A percentile compares a stretch with the other conserved stretches of the same genome.
phyloP scores from a whole-genome alignment of 2,797 vertebrate genomes.

The Hyperoplus lanceolatus region DNA sequence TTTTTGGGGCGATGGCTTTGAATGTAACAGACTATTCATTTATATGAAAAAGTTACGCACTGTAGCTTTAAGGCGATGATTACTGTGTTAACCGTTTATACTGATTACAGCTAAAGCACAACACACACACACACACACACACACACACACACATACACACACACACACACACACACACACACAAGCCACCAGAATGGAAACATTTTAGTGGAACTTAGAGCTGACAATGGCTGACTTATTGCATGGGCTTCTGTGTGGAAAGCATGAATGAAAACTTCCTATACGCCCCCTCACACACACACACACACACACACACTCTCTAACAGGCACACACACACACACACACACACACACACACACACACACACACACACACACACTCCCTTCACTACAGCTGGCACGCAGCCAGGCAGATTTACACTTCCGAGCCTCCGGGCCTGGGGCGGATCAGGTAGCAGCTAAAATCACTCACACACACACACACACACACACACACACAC shows the following conservation, averaged over 20 bases:
- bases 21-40: too few relatives aligned
- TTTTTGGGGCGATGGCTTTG: too few relatives aligned
- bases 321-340: too few relatives aligned
- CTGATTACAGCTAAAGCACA: not conserved
- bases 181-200: not conserved
- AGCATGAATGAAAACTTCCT: constrained; percentile 58
- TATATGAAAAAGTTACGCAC: too few relatives aligned
- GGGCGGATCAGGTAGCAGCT: constrained; percentile 79
- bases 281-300: constrained; percentile 17
- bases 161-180: too few relatives aligned
- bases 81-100: not conserved
- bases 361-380: not conserved
- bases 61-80: too few relatives aligned
- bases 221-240: constrained; percentile 27
- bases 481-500: too few relatives aligned
- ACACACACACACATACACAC: too few relatives aligned
- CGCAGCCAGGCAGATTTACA: constrained; percentile 83
- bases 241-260: constrained; percentile 47
- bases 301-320: too few relatives aligned
- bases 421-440: constrained; percentile 82
- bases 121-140: too few relatives aligned
- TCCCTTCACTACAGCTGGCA: constrained; percentile 66
- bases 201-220: constrained; percentile 11
- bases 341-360: too few relatives aligned
- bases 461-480: constrained; percentile 39